Percentiles rank a stretch among this genome's conserved stretches.
These are phyloP conservation scores for Parelbella ahira DNA, from an alignment of 2,888 invertebrate genomes.

Conservation along the genomic window DNA sequence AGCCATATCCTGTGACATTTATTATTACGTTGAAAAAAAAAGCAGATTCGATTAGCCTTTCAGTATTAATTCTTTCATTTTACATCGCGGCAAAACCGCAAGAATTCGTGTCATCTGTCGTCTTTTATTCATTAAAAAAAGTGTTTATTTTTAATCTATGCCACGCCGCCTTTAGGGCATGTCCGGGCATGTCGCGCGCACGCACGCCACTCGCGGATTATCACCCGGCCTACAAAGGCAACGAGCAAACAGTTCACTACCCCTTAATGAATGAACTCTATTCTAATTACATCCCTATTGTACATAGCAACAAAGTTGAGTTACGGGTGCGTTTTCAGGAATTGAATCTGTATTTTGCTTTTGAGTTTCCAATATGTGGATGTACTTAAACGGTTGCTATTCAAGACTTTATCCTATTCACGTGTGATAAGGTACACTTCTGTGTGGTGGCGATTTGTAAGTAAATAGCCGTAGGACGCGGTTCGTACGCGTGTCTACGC, in stretches of 20 bases:
- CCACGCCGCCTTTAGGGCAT: constrained; percentile 48
- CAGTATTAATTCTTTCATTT: constrained; percentile 14
- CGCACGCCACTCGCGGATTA: constrained; percentile 67
- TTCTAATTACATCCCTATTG: constrained; percentile 47
- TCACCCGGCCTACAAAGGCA: constrained; percentile 45
- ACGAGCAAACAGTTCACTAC: constrained; percentile 48
- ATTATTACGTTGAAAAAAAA: constrained; percentile 17
- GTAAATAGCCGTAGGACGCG: constrained; percentile 34
- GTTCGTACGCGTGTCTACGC: constrained; percentile 65
- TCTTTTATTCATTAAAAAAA: constrained; percentile 40
- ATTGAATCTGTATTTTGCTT: constrained; percentile 29
- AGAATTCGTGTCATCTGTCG: constrained; percentile 37
- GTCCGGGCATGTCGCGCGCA: constrained; percentile 47
- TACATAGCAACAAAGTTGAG: constrained; percentile 35
- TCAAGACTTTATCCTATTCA: constrained; percentile 33
- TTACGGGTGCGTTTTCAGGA: constrained; percentile 27
- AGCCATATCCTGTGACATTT: constrained; percentile 11
- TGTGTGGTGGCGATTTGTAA: constrained; percentile 28
- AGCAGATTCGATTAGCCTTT: constrained; percentile 11
- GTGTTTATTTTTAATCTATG: constrained; percentile 50
- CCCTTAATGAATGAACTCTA: constrained; percentile 51
- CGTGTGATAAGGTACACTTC: constrained; percentile 37
- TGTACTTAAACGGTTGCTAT: constrained; percentile 22
- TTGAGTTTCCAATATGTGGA: constrained; percentile 35
- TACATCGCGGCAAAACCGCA: constrained; percentile 20